Conservation (phyloP, 2,797 vertebrate genomes). For the Notoglanidium macrostoma region DNA sequence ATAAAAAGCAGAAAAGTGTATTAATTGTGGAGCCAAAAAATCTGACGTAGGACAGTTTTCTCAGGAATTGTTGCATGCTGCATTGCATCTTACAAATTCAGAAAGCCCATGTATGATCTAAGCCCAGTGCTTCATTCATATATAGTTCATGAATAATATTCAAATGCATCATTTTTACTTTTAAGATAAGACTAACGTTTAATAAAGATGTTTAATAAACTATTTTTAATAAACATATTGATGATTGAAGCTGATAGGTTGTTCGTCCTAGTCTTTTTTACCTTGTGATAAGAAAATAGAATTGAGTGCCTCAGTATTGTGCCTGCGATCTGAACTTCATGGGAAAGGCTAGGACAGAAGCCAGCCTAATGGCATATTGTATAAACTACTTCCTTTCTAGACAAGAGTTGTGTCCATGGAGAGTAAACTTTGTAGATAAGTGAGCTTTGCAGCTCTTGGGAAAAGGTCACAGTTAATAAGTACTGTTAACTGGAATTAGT, state of each 20-base stretch:
- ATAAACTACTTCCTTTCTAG: slow-evolving; percentile 33
- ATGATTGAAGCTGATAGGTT: neutral
- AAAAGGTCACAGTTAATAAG: slow-evolving; percentile 12
- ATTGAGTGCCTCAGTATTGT: neutral
- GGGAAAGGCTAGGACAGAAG: slow-evolving; percentile 55
- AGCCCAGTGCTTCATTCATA: neutral
- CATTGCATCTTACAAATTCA: neutral
- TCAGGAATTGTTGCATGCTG: neutral
- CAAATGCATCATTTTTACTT: neutral
- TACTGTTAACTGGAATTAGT: neutral
- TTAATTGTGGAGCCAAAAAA: neutral
- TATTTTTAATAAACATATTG: slow-evolving; percentile 7
- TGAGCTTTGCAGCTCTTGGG: neutral
- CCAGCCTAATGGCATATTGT: slow-evolving; percentile 57
- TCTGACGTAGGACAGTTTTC: neutral
- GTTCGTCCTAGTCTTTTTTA: neutral
- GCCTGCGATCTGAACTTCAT: slow-evolving; percentile 34
- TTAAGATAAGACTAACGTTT: neutral
- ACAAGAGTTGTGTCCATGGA: slow-evolving; percentile 9
- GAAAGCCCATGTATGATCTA: neutral
- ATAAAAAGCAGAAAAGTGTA: neutral
- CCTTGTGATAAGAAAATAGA: neutral
- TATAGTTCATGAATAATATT: neutral
- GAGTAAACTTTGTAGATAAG: slow-evolving; percentile 32
- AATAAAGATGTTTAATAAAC: no score